Conservation (phyloP, 2,888 invertebrate species). For the Sericinus montela region DNA sequence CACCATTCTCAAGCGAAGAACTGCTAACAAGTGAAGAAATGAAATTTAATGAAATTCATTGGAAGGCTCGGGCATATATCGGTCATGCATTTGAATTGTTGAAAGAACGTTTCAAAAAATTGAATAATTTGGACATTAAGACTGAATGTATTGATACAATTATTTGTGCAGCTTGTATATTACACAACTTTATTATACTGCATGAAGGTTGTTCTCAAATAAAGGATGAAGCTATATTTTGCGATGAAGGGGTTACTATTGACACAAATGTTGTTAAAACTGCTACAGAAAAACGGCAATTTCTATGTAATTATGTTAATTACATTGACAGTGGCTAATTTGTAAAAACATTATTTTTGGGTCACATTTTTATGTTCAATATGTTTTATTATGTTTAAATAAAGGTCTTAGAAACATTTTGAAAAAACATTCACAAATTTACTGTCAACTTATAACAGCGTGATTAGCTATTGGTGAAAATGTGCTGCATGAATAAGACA, state of each 20-base stretch:
- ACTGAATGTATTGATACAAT: slow-evolving; percentile 48
- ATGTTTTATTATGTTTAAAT: no score
- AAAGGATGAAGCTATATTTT: slow-evolving; percentile 54
- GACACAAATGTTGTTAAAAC: slow-evolving; percentile 57
- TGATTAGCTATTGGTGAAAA: no score
- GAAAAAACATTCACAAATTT: no score
- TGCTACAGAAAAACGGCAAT: slow-evolving; percentile 62
- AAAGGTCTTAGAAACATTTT: no score
- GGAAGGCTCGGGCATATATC: slow-evolving; percentile 60
- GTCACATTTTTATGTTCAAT: no score
- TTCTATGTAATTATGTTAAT: slow-evolving; percentile 68
- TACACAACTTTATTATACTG: slow-evolving; percentile 65
- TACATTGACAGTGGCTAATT: slow-evolving; percentile 41
- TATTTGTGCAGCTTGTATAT: slow-evolving; percentile 57
- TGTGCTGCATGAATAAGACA: no score
- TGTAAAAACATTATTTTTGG: not conserved
- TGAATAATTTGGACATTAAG: slow-evolving; percentile 55
- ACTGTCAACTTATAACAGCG: no score
- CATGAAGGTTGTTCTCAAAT: slow-evolving; percentile 59
- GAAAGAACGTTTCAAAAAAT: slow-evolving; percentile 56
- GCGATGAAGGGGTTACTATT: slow-evolving; percentile 59
- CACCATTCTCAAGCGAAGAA: slow-evolving; percentile 63
- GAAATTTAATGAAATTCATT: slow-evolving; percentile 67
- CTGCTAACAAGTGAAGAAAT: slow-evolving; percentile 65
- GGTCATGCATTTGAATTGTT: slow-evolving; percentile 62